These are phyloP conservation scores for Notoglanidium macrostoma DNA, from an alignment of 2,797 vertebrate genomes.

Conservation along the genomic window DNA sequence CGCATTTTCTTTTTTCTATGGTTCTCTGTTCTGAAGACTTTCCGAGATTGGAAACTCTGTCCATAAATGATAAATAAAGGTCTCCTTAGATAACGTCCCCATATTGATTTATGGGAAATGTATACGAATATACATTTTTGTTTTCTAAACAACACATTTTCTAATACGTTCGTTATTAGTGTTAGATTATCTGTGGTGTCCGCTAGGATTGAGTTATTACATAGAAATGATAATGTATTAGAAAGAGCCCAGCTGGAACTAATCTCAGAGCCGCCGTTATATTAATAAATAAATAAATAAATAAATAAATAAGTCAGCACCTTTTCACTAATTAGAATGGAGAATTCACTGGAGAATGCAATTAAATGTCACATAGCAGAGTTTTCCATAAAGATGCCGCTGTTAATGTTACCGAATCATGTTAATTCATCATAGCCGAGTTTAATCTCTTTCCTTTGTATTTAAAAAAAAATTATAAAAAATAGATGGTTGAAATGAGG, in stretches of 20 bases:
- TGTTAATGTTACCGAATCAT: background rate
- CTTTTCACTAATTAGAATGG: background rate
- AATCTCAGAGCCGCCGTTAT: background rate
- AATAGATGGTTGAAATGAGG: background rate
- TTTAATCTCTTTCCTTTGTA: background rate
- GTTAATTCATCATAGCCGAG: background rate
- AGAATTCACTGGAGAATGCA: background rate
- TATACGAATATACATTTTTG: background rate
- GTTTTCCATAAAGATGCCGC: background rate
- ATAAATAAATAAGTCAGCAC: background rate
- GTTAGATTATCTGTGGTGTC: background rate
- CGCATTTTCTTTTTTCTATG: too few species aligned
- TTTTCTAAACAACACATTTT: background rate
- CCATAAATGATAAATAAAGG: background rate
- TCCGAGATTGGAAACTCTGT: background rate
- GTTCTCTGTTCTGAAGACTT: background rate
- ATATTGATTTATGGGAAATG: background rate
- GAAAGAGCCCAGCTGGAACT: background rate
- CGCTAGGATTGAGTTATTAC: background rate
- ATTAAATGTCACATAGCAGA: conserved; percentile 5
- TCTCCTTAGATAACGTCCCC: background rate
- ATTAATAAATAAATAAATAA: too few species aligned
- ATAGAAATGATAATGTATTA: background rate
- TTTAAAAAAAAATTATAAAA: background rate
- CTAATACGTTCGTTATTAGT: background rate